These are phyloP conservation scores for Chironomus striatipennis DNA, from an alignment of 1,140 invertebrate genomes.

Conservation along the genomic window DNA sequence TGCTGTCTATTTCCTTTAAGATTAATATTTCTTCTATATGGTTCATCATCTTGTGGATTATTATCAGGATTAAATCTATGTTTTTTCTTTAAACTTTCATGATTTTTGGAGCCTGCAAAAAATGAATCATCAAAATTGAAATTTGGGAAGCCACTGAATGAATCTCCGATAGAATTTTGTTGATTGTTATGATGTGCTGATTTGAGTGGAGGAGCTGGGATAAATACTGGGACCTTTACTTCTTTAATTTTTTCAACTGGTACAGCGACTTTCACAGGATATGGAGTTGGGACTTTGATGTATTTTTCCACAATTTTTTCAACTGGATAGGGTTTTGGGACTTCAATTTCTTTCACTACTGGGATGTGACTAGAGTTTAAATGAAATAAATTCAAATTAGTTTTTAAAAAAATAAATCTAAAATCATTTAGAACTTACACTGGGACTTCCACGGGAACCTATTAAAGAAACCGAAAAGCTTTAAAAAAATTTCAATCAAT, in stretches of 20 bases:
- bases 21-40: background rate
- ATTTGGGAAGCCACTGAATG: background rate
- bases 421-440: no score
- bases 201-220: background rate
- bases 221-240: background rate
- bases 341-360: constrained; percentile 29
- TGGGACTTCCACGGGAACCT: background rate
- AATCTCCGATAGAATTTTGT: background rate
- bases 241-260: constrained; percentile 5
- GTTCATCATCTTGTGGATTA: background rate
- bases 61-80: background rate
- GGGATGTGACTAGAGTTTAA: background rate
- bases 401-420: no score
- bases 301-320: constrained; percentile 33
- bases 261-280: background rate
- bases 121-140: constrained; percentile 11
- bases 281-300: background rate
- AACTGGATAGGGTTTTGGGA: constrained; percentile 35
- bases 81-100: background rate
- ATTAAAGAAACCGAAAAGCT: background rate
- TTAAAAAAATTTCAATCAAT: background rate
- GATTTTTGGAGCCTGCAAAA: background rate
- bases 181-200: background rate
- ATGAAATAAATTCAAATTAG: no score
- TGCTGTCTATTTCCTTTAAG: background rate